These are phyloP conservation scores for Drosophila mojavensis DNA, from an alignment of 1,140 invertebrate genomes.

Conservation along the genomic window DNA sequence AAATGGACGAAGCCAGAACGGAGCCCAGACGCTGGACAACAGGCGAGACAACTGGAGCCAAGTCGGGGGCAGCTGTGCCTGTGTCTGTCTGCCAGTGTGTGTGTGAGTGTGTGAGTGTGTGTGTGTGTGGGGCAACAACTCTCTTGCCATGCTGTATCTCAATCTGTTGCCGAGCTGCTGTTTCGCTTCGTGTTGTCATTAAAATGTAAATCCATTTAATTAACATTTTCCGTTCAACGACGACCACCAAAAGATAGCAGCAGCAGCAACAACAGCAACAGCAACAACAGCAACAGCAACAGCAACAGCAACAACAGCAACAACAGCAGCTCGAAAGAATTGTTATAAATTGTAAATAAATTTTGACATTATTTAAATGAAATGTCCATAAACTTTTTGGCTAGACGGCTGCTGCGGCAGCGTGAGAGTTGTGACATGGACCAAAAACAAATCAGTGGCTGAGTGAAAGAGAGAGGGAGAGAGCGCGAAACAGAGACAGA, in stretches of 20 bases:
- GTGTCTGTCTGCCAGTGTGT: background rate
- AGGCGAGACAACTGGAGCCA: conserved; percentile 14
- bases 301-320: background rate
- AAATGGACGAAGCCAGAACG: conserved; percentile 1
- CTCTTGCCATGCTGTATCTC: conserved; percentile 56
- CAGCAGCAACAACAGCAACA: conserved; percentile 11
- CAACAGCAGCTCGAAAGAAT: conserved; percentile 45
- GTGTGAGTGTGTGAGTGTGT: conserved; percentile 3
- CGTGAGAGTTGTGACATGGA: conserved; percentile 64
- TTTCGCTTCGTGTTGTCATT: conserved; percentile 75
- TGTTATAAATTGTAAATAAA: conserved; percentile 81
- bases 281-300: conserved; percentile 28
- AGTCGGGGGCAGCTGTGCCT: conserved; percentile 7
- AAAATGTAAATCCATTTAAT: conserved; percentile 82
- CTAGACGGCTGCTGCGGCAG: conserved; percentile 26
- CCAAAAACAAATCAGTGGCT: conserved; percentile 11
- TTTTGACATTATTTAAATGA: conserved; percentile 59
- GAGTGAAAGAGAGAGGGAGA: background rate
- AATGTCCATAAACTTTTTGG: conserved; percentile 39
- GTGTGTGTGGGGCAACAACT: conserved; percentile 38
- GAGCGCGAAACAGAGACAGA: background rate
- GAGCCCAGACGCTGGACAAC: conserved; percentile 3
- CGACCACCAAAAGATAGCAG: conserved; percentile 68
- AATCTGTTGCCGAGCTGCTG: conserved; percentile 51
- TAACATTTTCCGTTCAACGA: conserved; percentile 65